Conservation (phyloP, 30 jellyfish, hydroid and myxozoan genomes). For the Catostylus mosaicus region DNA sequence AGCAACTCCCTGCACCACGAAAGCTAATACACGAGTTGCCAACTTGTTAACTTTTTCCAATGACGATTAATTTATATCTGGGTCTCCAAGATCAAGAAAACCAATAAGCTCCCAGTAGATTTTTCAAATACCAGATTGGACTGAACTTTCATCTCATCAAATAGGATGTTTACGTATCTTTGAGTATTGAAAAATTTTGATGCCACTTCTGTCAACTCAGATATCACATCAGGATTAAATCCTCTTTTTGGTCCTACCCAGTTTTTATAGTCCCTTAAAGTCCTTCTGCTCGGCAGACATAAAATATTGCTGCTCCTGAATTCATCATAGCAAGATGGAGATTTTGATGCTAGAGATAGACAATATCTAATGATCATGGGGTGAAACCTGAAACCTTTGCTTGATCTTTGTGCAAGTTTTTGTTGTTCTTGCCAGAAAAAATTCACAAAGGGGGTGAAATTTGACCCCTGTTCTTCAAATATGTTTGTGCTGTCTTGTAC, state of each 20-base stretch:
- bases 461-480: slow-evolving; percentile 15
- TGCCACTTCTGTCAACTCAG: slow-evolving; percentile 24
- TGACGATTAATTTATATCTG: slow-evolving; percentile 36
- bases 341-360: slow-evolving; percentile 55
- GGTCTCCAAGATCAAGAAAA: slow-evolving; percentile 70
- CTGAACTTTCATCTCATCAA: slow-evolving; percentile 31
- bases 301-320: slow-evolving; percentile 13
- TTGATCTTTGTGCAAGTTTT: slow-evolving; percentile 16
- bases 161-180: slow-evolving; percentile 44
- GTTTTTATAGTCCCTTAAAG: slow-evolving; percentile 64
- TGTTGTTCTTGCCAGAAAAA: slow-evolving; percentile 52
- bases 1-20: slow-evolving; percentile 30
- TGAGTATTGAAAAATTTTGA: slow-evolving; percentile 2
- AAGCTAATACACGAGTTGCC: slow-evolving; percentile 67
- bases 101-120: slow-evolving; percentile 67
- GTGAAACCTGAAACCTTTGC: slow-evolving; percentile 48
- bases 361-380: slow-evolving; percentile 60
- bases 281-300: slow-evolving; percentile 54
- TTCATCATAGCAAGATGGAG: slow-evolving; percentile 51
- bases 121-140: slow-evolving; percentile 57
- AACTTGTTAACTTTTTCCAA: slow-evolving; percentile 15
- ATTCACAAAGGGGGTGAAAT: slow-evolving; percentile 43
- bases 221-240: slow-evolving; percentile 43
- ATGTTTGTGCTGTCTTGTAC: slow-evolving; percentile 25
- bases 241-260: slow-evolving; percentile 62